phyloP scores from a whole-genome alignment of 2,888 invertebrate genomes.

The Lasioglossum figueresi region DNA sequence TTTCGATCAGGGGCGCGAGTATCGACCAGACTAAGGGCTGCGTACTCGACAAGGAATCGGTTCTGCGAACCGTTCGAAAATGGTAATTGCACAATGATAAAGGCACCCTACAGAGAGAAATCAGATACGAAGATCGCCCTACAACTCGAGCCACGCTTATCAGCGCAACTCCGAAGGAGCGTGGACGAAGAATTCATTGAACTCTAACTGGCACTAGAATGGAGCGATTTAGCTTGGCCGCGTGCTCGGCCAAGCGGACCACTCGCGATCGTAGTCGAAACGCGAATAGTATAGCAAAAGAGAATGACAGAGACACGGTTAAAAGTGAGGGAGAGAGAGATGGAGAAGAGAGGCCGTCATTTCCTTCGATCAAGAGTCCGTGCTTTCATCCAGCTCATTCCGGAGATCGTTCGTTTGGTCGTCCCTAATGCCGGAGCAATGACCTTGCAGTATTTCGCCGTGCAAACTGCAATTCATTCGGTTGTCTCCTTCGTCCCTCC shows the following conservation, averaged over 20 bases:
- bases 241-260: slow-evolving; percentile 19
- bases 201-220: slow-evolving; percentile 57
- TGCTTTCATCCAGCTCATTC: slow-evolving; percentile 72
- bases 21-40: neutral
- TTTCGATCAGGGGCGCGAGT: neutral
- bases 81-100: slow-evolving; percentile 16
- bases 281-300: slow-evolving; percentile 50
- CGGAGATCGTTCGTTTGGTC: slow-evolving; percentile 70
- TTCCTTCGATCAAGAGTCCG: slow-evolving; percentile 72
- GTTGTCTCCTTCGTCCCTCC: slow-evolving; percentile 27
- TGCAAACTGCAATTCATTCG: slow-evolving; percentile 73
- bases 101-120: neutral
- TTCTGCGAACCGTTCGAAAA: slow-evolving; percentile 13
- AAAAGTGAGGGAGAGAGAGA: slow-evolving; percentile 12
- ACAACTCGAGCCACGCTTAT: slow-evolving; percentile 40
- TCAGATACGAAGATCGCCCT: slow-evolving; percentile 23
- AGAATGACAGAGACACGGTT: neutral
- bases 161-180: slow-evolving; percentile 29
- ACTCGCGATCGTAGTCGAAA: slow-evolving; percentile 52
- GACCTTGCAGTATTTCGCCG: slow-evolving; percentile 76
- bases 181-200: slow-evolving; percentile 62
- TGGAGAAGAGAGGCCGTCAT: slow-evolving; percentile 41
- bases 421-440: slow-evolving; percentile 76
- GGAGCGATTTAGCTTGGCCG: slow-evolving; percentile 60
- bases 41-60: neutral